A percentile compares a stretch with the other conserved stretches of the same genome.
Conservation (phyloP, 2,888 invertebrate species). For the Macaria liturata region DNA sequence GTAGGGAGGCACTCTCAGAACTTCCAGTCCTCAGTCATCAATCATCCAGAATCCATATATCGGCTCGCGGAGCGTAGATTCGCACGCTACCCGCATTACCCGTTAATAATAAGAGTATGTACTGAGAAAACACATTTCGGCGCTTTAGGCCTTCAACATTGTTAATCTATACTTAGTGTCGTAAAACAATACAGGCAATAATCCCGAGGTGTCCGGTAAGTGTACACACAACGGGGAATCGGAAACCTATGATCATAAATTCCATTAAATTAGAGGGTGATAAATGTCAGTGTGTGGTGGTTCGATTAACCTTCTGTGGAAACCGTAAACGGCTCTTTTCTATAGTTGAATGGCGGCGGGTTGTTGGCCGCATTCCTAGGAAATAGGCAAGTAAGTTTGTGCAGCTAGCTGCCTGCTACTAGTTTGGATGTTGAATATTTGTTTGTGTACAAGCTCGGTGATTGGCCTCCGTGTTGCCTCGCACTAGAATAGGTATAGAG, state of each 20-base stretch:
- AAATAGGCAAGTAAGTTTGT: slow-evolving; percentile 27
- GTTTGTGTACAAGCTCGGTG: slow-evolving; percentile 21
- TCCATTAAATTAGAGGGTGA: slow-evolving; percentile 51
- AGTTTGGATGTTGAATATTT: slow-evolving; percentile 3
- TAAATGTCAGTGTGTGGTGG: slow-evolving; percentile 50
- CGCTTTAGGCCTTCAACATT: slow-evolving; percentile 35
- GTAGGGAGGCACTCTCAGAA: slow-evolving; percentile 30
- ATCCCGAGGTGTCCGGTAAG: slow-evolving; percentile 37
- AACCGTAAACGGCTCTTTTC: slow-evolving; percentile 35
- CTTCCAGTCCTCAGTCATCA: slow-evolving; percentile 40
- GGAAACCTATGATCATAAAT: slow-evolving; percentile 44
- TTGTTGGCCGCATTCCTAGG: slow-evolving; percentile 34
- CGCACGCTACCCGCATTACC: slow-evolving; percentile 34
- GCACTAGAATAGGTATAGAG: slow-evolving; percentile 21
- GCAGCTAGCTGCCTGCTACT: slow-evolving; percentile 2
- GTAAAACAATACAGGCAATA: slow-evolving; percentile 33
- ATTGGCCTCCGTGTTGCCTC: slow-evolving; percentile 24
- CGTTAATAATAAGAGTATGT: slow-evolving; percentile 33
- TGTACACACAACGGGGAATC: slow-evolving; percentile 29
- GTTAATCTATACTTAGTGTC: slow-evolving; percentile 39
- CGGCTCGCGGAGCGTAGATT: slow-evolving; percentile 35
- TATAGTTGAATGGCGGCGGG: slow-evolving; percentile 34
- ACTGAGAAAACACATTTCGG: slow-evolving; percentile 41
- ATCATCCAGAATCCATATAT: slow-evolving; percentile 46
- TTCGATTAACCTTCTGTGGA: slow-evolving; percentile 49